These are phyloP conservation scores for Matsumurasca onukii DNA, from an alignment of 1,140 invertebrate species.

Conservation along the genomic window DNA sequence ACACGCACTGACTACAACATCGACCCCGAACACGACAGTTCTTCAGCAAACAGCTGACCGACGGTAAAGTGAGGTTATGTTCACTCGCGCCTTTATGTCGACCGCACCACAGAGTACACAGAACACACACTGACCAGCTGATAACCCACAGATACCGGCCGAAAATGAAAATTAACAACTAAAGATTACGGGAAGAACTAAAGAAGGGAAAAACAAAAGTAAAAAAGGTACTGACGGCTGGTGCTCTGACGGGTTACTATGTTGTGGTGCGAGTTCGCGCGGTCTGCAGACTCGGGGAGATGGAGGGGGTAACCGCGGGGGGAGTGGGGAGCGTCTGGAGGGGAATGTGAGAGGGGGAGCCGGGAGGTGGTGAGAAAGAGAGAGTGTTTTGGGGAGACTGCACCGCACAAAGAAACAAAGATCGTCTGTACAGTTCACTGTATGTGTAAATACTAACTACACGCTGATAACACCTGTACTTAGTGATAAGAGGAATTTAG, in stretches of 20 bases:
- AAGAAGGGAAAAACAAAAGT: constrained; percentile 28
- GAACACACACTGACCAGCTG: not conserved
- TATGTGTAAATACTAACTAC: not conserved
- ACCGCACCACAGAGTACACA: not conserved
- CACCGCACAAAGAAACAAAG: constrained; percentile 27
- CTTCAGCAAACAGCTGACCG: not conserved
- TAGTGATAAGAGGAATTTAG: too few relatives aligned
- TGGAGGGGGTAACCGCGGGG: too few relatives aligned
- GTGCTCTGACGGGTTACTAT: constrained; percentile 31
- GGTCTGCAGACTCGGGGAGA: not conserved
- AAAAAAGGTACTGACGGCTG: constrained; percentile 20
- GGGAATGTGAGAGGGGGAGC: constrained; percentile 16
- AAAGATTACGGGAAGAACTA: constrained; percentile 17
- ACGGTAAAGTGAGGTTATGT: constrained; percentile 8
- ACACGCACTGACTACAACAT: too few relatives aligned
- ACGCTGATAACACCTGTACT: not conserved
- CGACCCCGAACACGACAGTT: not conserved
- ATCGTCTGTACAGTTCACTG: constrained; percentile 1
- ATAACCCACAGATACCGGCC: not conserved
- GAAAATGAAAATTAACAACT: constrained; percentile 1
- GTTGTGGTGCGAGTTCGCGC: constrained; percentile 22
- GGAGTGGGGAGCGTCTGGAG: not conserved
- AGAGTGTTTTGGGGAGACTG: constrained; percentile 27
- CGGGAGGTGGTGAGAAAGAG: constrained; percentile 26
- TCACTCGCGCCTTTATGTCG: not conserved